Percentiles rank a stretch among this genome's conserved stretches.
These are phyloP conservation scores for Unio pictorum DNA, from an alignment of 2,888 invertebrate species.

Conservation along the genomic window DNA sequence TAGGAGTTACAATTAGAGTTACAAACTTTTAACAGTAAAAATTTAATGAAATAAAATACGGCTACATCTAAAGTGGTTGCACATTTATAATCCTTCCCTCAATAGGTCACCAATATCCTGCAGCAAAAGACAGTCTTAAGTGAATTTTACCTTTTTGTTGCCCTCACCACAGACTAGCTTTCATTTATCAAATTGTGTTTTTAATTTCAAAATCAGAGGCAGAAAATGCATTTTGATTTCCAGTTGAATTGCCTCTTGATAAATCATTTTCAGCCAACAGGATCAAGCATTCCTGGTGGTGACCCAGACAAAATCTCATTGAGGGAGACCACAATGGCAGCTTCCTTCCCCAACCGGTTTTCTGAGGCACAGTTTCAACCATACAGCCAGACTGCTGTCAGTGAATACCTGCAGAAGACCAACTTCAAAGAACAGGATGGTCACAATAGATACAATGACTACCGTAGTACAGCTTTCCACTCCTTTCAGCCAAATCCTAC, in stretches of 20 bases:
- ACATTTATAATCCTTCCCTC: too few relatives aligned
- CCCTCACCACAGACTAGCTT: too few relatives aligned
- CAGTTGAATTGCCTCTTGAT: background rate
- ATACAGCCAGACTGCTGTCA: conserved; percentile 50
- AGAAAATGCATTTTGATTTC: too few relatives aligned
- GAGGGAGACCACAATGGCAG: conserved; percentile 54
- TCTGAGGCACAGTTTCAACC: conserved; percentile 20
- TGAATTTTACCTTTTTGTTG: too few relatives aligned
- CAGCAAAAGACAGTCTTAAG: too few relatives aligned
- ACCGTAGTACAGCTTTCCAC: conserved; percentile 46
- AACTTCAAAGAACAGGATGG: conserved; percentile 63
- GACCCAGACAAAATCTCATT: conserved; percentile 55
- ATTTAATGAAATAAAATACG: too few relatives aligned
- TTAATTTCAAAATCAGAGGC: too few relatives aligned
- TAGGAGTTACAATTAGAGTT: too few relatives aligned
- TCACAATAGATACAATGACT: conserved; percentile 57
- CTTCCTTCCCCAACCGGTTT: conserved; percentile 40
- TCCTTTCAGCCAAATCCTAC: conserved; percentile 33
- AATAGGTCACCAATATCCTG: too few relatives aligned
- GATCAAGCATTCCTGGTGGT: conserved; percentile 63
- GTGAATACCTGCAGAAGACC: conserved; percentile 50
- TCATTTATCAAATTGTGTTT: too few relatives aligned
- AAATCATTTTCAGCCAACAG: conserved; percentile 47
- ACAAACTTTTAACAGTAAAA: too few relatives aligned
- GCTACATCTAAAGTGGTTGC: too few relatives aligned